phyloP scores from a whole-genome alignment of 2,888 invertebrate genomes.

The Graphium colonna region DNA sequence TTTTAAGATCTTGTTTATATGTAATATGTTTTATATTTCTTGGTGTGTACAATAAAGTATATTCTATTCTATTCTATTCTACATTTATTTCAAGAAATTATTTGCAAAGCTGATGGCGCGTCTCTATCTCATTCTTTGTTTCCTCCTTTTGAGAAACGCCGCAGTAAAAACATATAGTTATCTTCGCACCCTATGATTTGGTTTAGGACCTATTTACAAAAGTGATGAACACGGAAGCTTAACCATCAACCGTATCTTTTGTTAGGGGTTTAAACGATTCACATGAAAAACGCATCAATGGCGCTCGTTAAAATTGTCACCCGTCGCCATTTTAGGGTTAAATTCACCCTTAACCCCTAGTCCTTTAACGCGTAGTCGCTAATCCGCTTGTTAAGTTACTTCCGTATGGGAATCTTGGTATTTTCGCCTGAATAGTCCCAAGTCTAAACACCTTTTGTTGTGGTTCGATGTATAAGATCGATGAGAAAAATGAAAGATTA shows the following conservation, averaged over 20 bases:
- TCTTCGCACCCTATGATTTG: neutral
- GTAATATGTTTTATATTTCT: too few species aligned
- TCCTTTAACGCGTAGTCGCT: too few species aligned
- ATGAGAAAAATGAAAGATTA: constrained; percentile 19
- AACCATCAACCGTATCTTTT: constrained; percentile 5
- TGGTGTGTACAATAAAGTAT: too few species aligned
- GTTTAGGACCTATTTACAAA: neutral
- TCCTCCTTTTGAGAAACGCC: neutral
- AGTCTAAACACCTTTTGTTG: constrained; percentile 65
- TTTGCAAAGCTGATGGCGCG: too few species aligned
- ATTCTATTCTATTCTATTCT: too few species aligned
- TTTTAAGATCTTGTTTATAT: too few species aligned
- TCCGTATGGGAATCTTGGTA: constrained; percentile 61
- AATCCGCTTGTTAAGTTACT: constrained; percentile 38
- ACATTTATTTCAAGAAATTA: too few species aligned
- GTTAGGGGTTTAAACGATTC: constrained; percentile 36
- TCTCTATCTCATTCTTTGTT: too few species aligned
- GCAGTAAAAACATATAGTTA: neutral
- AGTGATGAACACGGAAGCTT: constrained; percentile 6
- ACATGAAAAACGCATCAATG: constrained; percentile 33
- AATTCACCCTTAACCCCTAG: constrained; percentile 52
- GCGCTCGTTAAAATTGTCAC: constrained; percentile 52
- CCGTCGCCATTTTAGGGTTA: constrained; percentile 46
- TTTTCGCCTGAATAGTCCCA: constrained; percentile 59
- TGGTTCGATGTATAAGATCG: constrained; percentile 44